Base-by-base conservation (phyloP, 1,140 invertebrate species). In the Panulirus ornatus region DNA sequence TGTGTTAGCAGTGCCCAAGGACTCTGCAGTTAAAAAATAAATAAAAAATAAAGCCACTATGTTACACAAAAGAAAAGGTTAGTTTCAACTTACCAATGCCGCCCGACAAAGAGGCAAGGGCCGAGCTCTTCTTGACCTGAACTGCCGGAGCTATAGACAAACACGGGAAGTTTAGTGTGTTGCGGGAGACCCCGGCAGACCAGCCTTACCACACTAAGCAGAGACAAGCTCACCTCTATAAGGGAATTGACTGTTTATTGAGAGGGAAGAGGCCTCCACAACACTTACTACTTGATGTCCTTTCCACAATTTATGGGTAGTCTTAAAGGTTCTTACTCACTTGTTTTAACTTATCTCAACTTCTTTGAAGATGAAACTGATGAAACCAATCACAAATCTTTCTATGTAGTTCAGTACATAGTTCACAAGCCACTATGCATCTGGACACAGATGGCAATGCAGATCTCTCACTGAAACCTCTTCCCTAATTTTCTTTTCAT, bases 21-120 rank as follows among this genome's bases (percentile, higher is more conserved):
- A 47, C 22, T 66, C 58, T 27, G 27, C 30, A 66, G 44, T 47
- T 30, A 66, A 66, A 8, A 66, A 22, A 66, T 22, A 66, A 66
- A 66, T 66, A 30, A 58, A 19, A 58, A 11, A 19, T 58, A 58
- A 66, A 66, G 58, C 58, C 58, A 66, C 58, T 30, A 66, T 66
- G n/a, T 66, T 66, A 71, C 54, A 51, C 44, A 81, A 88, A 40
- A 82, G 66, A 70, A 81, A 88, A 44, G 58, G 86, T 70, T 87
- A 27, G 85, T 87, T 79, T 47, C 54, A 86, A 96, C 95, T 96
- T 94, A 96, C 96, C 95, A 93, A 96, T 95, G 93, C 95, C 94
- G 92, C 95, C 94, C 93, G 95, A 95, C 93, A 96, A 94, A 94
- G 96, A 95, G 93, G 95, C 95, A 94, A 96, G 95, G 95, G 96